Percentiles rank a stretch among this genome's conserved stretches.
Evolutionary conservation across 2,797 vertebrate species (phyloP).

Genomic region (Lithobates pipiens): DNA sequence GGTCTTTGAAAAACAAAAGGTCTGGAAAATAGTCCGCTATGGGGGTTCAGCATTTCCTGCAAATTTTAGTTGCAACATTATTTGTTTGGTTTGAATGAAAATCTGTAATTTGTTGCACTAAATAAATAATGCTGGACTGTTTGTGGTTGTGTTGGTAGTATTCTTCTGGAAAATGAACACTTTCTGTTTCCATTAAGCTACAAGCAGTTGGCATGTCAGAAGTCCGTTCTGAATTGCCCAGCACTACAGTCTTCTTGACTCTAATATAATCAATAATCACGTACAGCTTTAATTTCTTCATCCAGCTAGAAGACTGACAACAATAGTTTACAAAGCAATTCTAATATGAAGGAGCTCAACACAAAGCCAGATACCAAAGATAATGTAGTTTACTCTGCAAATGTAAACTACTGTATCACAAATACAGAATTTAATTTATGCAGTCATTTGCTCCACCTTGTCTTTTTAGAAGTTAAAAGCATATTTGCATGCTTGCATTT

Average conservation of each 20-base stretch:
- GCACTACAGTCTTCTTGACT: neutral
- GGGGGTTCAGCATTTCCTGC: no score
- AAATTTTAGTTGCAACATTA: no score
- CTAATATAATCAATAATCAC: constrained; percentile 21
- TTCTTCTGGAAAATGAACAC: neutral
- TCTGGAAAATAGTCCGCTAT: no score
- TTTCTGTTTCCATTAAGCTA: constrained; percentile 9
- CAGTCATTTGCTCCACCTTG: no score
- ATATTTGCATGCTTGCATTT: no score
- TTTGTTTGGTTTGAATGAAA: no score
- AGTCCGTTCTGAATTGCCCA: neutral
- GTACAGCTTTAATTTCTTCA: constrained; percentile 8
- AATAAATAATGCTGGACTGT: neutral
- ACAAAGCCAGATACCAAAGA: neutral
- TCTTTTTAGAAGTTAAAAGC: no score
- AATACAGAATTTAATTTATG: no score
- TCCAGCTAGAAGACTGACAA: neutral
- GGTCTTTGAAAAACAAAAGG: no score
- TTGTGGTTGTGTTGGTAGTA: no score
- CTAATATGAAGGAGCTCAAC: neutral
- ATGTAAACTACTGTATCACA: no score
- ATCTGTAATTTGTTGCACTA: neutral
- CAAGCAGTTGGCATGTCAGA: neutral
- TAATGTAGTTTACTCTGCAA: neutral
- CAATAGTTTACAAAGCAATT: constrained; percentile 16